Base-by-base conservation (phyloP, 2,113 vertebrate genomes). In the Oophaga pumilio region DNA sequence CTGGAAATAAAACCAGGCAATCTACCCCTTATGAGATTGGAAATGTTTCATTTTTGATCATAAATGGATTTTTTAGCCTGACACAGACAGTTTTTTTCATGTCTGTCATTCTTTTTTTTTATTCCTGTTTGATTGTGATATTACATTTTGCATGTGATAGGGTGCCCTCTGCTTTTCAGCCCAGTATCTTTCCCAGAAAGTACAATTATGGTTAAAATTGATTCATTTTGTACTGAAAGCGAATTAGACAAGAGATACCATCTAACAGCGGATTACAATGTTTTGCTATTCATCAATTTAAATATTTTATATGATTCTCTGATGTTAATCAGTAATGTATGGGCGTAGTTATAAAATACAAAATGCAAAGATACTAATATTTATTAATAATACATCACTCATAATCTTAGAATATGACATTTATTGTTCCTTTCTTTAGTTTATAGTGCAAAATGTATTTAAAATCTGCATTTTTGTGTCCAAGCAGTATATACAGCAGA, bases 21-120 rank as follows among this genome's bases (percentile, higher is more conserved):
- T 92, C 90, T 94, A 89, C 89, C 91, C 92, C 92, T 96, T 95
- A 96, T 93, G 92, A 94, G 90, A 93, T 83, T 91, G 94, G 93
- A 95, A 95, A 94, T 95, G 92, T 95, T 96, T 95, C 95, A 94
- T 95, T 95, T 96, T 95, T 93, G 93, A 95, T 96, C 94, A 95
- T 93, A 97, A 96, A 96, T 97, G 93, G 94, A 91, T 94, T 96
- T 95, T 94, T 59, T 94, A 95, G 93, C 94, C 91, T 89, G 92
- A 95, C 92, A 92, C 90, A 91, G 93, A 92, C 85, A 17, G 88
- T 85, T 64, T 64, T 83, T 90, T 83, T 50, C 5, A 1, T 49
- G 43, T 14, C 52, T 50, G 26, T 17, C 4, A 24, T 66, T 80
- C 49, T 59, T 26, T 18, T 8, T 74, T 43, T 76, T 33, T 77